phyloP scores from a whole-genome alignment of 2,113 vertebrate species.

The Amphiprion percula region DNA sequence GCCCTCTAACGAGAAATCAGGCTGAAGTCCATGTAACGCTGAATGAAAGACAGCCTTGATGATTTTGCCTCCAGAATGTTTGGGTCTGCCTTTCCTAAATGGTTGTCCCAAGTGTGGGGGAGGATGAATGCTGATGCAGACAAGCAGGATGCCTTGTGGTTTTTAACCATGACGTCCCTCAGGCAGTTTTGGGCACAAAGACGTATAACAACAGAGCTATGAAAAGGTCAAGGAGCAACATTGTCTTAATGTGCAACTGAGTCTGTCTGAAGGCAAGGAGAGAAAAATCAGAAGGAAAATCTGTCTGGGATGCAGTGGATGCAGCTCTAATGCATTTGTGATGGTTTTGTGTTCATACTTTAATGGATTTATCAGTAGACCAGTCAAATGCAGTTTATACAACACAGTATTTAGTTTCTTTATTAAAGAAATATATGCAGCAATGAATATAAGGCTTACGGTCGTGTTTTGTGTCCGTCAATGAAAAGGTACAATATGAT shows the following conservation, averaged over 20 bases:
- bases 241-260: conserved; percentile 53
- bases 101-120: conserved; percentile 9
- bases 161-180: conserved; percentile 54
- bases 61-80: conserved; percentile 10
- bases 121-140: conserved; percentile 37
- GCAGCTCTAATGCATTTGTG: background rate
- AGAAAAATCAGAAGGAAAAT: conserved; percentile 14
- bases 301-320: background rate
- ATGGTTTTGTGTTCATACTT: background rate
- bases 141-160: conserved; percentile 36
- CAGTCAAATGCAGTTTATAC: background rate
- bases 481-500: background rate
- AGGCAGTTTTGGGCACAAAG: conserved; percentile 46
- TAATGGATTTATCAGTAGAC: background rate
- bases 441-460: background rate
- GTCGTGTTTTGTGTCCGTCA: no score
- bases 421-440: background rate
- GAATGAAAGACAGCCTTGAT: background rate
- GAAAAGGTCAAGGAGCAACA: conserved; percentile 72
- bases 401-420: background rate
- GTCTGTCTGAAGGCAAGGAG: conserved; percentile 15
- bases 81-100: conserved; percentile 20
- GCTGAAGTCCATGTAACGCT: background rate
- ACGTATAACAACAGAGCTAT: conserved; percentile 51
- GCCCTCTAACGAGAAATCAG: background rate